Evolutionary conservation across 2,888 invertebrate species (phyloP).

Genomic region (Parnassius apollo): DNA sequence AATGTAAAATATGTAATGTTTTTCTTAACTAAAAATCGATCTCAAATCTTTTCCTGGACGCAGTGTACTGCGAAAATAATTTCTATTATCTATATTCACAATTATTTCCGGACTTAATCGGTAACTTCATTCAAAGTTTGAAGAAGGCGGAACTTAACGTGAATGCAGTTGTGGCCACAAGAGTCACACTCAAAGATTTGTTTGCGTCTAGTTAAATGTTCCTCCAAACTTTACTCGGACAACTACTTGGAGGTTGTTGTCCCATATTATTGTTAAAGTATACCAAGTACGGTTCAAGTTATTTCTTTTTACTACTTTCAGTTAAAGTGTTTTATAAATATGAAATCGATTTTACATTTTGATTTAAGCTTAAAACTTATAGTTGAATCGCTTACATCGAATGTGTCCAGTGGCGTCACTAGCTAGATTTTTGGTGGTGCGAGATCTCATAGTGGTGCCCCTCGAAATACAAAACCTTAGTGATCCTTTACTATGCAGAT

Average conservation of each 20-base stretch:
- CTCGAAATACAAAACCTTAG: too few species aligned
- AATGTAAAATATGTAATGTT: too few species aligned
- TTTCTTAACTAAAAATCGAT: too few species aligned
- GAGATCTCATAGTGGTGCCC: too few species aligned
- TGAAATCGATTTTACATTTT: neutral
- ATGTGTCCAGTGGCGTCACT: too few species aligned
- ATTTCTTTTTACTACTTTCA: slow-evolving; percentile 9
- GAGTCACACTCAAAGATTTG: slow-evolving; percentile 64
- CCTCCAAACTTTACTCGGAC: slow-evolving; percentile 47
- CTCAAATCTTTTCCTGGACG: too few species aligned
- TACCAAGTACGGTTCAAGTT: slow-evolving; percentile 18
- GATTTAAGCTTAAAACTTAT: neutral
- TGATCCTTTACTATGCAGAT: too few species aligned
- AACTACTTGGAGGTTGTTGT: slow-evolving; percentile 25
- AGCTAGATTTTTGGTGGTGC: too few species aligned
- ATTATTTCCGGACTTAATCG: neutral
- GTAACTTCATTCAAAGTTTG: slow-evolving; percentile 25
- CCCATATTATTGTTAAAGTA: slow-evolving; percentile 23
- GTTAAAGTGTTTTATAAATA: slow-evolving; percentile 6
- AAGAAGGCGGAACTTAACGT: slow-evolving; percentile 33
- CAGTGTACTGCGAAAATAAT: too few species aligned
- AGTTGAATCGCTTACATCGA: too few species aligned
- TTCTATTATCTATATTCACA: too few species aligned
- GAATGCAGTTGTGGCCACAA: slow-evolving; percentile 59
- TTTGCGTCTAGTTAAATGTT: slow-evolving; percentile 78